Percentiles rank a stretch among this genome's conserved stretches.
These are phyloP conservation scores for Diorhabda sublineata DNA, from an alignment of 1,140 invertebrate species.

Conservation along the genomic window DNA sequence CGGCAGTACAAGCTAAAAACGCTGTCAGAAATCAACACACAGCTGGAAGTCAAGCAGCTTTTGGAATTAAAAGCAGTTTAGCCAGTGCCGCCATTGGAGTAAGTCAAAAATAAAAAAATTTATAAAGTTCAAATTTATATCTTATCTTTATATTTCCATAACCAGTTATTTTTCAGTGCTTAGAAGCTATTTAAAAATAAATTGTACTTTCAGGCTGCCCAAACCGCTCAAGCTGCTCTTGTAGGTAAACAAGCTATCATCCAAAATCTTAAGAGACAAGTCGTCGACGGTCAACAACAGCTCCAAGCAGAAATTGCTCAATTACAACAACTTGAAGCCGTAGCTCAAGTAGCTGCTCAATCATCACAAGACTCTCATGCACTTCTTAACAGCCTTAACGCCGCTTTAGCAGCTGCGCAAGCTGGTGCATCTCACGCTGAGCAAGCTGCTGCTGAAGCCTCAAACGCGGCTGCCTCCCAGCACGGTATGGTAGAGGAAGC, in stretches of 20 bases:
- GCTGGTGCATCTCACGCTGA: slow-evolving; percentile 25
- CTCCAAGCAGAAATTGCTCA: slow-evolving; percentile 31
- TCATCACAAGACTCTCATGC: slow-evolving; percentile 31
- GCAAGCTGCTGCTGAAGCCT: slow-evolving; percentile 33
- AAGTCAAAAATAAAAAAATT: slow-evolving; percentile 8
- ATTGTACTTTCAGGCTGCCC: slow-evolving; percentile 27
- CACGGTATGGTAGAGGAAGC: slow-evolving; percentile 33
- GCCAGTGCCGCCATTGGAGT: neutral
- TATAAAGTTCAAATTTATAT: too few species aligned
- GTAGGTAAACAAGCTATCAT: slow-evolving; percentile 38
- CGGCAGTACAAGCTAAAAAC: neutral
- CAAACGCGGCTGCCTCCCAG: slow-evolving; percentile 31
- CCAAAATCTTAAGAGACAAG: slow-evolving; percentile 30
- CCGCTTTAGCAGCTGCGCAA: slow-evolving; percentile 30
- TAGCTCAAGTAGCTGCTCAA: slow-evolving; percentile 27
- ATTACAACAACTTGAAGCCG: slow-evolving; percentile 29
- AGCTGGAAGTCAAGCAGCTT: neutral
- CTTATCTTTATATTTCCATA: too few species aligned
- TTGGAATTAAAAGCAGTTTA: neutral
- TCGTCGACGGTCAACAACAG: slow-evolving; percentile 29
- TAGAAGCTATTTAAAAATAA: too few species aligned
- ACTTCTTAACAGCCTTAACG: slow-evolving; percentile 24
- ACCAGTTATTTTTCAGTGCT: too few species aligned
- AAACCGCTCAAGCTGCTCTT: slow-evolving; percentile 36
- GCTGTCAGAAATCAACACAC: neutral